Base-by-base conservation (phyloP, 2,888 invertebrate species). In the Yponomeuta sedellus region DNA sequence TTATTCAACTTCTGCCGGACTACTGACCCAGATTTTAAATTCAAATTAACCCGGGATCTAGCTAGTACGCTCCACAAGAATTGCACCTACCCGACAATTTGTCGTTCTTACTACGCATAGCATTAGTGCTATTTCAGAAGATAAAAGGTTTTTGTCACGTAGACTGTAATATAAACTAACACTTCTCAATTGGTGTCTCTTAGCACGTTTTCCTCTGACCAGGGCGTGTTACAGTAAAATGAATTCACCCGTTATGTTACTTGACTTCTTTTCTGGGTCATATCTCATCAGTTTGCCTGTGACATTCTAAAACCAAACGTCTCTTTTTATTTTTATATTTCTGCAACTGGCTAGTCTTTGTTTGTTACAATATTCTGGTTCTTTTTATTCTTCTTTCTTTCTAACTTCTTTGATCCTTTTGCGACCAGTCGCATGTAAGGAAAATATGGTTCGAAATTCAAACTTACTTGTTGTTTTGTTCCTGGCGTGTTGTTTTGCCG, bases 401-500 rank as follows among this genome's bases (percentile, higher is more conserved):
- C n/a, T n/a, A 5, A 12, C 10, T 12, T 6, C 10, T 12, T 58
- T 58, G 1, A 56, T 10, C 5, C 20, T 58, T 58, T 16, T 12
- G 44, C 16, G 5, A 11, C 58, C 58, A 22, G 58, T 58, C 20
- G 1, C 10, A 58, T 19, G 20, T 8, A 20, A 20, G n/a, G 20
- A 25, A 10, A 34, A 28, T 11, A 61, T 59, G 59, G 20, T 28
- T 61, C 10, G 39, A 61, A 61, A 61, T 61, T 61, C 61, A 61
- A 34, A 58, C 28, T 12, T 57, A 10, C n/a, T 57, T 20, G 22
- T 59, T 44, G 34, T 67, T 28, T 67, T 70, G 61, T 68, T 74
- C 65, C 66, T 73, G 25, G 67, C 34, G 25, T 69, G 39, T 64
- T 67, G 65, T 58, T 64, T 71, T 59, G 63, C 66, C 59, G 69